Evolutionary conservation across 2,888 invertebrate genomes (phyloP), one percentile per base, ranked within the genome.

Genomic region (Drosophila longiperda): DNA sequence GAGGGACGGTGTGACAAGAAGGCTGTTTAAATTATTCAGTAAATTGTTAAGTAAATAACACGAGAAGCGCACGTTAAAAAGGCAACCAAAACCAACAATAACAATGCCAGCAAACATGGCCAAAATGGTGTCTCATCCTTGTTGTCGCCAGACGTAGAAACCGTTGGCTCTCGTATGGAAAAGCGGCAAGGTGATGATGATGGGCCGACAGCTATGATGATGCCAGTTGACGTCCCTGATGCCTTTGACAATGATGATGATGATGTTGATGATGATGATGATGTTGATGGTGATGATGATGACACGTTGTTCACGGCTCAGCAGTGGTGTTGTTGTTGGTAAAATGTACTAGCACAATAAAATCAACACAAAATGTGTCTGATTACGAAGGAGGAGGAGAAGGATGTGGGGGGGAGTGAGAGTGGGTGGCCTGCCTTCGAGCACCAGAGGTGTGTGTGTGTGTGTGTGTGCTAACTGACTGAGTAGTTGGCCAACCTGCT

Each of bases 1-100:
- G 36, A 29, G 29, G 29, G 36, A 17, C 6, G 12, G 17, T n/a
- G 40, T 17, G 20, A 23, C 23, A 23, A 15, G 34, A 34, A 70
- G 71, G 66, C 74, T 75, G 76, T 76, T 84, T 90, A 89, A 90
- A 89, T 89, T 89, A 90, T 89, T 87, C 89, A 90, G 83, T 78
- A 89, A 89, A 89, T 89, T 89, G 86, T 88, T 84, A 83, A 89
- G 85, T 89, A 90, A 90, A 89, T 89, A 89, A 83, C 89, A 90
- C 73, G 80, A 72, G 72, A 61, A 66, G 71, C 58, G 33, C 87
- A 80, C 82, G 82, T 74, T 87, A 75, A 88, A 86, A 85, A 87
- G 82, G 61, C 70, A 80, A 69, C 62, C 69, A 63, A 64, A 69
- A 62, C 49, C 75, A 78, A 61, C 74, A 65, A 55, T 65, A 65